These are phyloP conservation scores for Pantelozetes paolii DNA, from an alignment of 2,888 invertebrate genomes.

Conservation along the genomic window DNA sequence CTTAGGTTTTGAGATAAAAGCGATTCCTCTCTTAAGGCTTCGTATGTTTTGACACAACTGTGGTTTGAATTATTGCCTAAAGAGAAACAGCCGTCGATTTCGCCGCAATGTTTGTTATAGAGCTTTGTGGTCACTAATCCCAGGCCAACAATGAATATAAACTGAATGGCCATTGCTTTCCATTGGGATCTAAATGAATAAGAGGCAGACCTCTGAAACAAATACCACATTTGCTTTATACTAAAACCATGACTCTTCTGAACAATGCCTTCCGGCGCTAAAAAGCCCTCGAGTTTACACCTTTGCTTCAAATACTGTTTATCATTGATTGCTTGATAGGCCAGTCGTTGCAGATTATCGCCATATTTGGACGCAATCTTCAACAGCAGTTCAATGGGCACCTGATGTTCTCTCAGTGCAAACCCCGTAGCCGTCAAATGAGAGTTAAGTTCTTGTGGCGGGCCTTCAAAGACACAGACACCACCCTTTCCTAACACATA, in stretches of 20 bases:
- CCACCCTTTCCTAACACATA: constrained; percentile 23
- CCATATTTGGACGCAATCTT: constrained; percentile 10
- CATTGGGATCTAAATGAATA: constrained; percentile 27
- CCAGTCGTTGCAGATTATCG: background rate
- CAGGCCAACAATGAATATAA: background rate
- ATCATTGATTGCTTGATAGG: background rate
- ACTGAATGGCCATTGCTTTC: constrained; percentile 27
- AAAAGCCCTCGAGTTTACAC: background rate
- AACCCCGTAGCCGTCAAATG: background rate
- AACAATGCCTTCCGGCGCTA: constrained; percentile 4
- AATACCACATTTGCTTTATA: background rate
- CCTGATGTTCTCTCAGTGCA: constrained; percentile 8
- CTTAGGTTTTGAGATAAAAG: constrained; percentile 12
- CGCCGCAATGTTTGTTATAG: constrained; percentile 26
- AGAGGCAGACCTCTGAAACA: background rate
- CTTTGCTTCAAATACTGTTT: background rate
- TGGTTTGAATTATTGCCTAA: background rate
- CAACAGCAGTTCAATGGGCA: constrained; percentile 4
- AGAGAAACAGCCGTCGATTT: constrained; percentile 29
- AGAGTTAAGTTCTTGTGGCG: background rate
- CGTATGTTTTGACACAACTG: constrained; percentile 14
- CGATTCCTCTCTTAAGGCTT: background rate
- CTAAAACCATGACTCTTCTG: background rate
- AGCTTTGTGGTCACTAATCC: background rate
- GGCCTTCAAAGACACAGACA: constrained; percentile 12